Percentiles rank a stretch among this genome's conserved stretches.
Conservation (phyloP, 2,888 invertebrate genomes). For the Brachyptera putata region DNA sequence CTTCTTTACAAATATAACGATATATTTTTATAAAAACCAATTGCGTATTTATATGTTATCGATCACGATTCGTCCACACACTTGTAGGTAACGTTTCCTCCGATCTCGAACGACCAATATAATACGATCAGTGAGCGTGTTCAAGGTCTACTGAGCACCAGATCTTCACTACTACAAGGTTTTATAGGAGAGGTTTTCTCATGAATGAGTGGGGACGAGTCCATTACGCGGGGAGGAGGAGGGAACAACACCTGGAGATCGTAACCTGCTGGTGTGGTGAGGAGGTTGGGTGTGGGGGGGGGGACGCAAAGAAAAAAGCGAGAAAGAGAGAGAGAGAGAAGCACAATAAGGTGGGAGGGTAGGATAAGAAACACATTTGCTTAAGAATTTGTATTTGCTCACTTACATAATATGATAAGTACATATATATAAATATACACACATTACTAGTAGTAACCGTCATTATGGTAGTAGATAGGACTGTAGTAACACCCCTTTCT, state of each 20-base stretch:
- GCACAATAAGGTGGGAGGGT: neutral
- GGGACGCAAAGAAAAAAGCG: constrained; percentile 1
- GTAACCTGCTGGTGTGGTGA: constrained; percentile 5
- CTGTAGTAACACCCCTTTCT: too few relatives aligned
- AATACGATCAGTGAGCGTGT: neutral
- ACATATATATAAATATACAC: too few relatives aligned
- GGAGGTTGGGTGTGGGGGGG: constrained; percentile 6
- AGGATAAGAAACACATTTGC: constrained; percentile 1
- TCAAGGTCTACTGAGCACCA: constrained; percentile 23
- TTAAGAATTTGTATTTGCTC: neutral
- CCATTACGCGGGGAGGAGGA: constrained; percentile 25
- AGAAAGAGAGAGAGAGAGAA: constrained; percentile 7
- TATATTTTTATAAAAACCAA: too few relatives aligned
- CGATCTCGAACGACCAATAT: neutral
- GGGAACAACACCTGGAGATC: constrained; percentile 1
- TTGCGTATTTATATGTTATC: too few relatives aligned
- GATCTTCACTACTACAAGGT: constrained; percentile 31
- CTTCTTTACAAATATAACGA: too few relatives aligned
- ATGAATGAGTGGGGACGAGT: constrained; percentile 34
- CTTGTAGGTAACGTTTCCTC: neutral
- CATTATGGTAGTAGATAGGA: too few relatives aligned
- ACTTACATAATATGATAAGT: neutral
- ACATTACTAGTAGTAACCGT: too few relatives aligned
- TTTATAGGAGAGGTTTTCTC: constrained; percentile 33
- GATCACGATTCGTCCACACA: too few relatives aligned